Conservation (phyloP, 2,113 vertebrate species). For the Gasterosteus aculeatus region DNA sequence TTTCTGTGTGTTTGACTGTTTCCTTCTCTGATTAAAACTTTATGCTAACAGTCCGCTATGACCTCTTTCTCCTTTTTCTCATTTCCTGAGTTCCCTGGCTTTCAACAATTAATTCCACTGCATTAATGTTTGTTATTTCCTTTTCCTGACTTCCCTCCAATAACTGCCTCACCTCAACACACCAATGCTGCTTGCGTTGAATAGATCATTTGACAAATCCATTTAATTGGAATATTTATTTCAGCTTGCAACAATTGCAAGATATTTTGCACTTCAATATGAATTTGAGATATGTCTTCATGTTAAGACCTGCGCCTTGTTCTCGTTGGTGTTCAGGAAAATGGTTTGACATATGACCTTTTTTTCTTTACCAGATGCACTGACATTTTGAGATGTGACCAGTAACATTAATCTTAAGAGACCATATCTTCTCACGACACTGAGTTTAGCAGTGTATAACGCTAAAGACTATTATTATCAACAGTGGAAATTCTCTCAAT, state of each 20-base stretch:
- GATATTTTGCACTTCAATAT: constrained; percentile 10
- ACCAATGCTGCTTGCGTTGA: not conserved
- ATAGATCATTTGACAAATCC: constrained; percentile 18
- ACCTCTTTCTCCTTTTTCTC: constrained; percentile 61
- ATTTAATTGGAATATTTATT: constrained; percentile 35
- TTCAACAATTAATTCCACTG: constrained; percentile 18
- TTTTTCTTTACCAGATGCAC: constrained; percentile 21
- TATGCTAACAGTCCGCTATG: constrained; percentile 53
- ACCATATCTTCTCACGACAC: constrained; percentile 11
- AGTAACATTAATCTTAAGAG: constrained; percentile 4
- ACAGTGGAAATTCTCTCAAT: constrained; percentile 16
- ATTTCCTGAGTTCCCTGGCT: constrained; percentile 49
- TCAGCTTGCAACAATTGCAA: not conserved
- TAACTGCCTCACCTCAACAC: constrained; percentile 23
- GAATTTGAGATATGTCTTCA: constrained; percentile 18
- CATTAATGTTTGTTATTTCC: constrained; percentile 28
- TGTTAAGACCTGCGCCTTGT: constrained; percentile 28
- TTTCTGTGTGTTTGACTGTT: constrained; percentile 45
- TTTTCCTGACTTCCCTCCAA: constrained; percentile 25
- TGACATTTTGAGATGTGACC: constrained; percentile 29
- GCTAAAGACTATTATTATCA: constrained; percentile 29
- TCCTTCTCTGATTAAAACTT: constrained; percentile 74
- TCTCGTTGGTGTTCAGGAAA: constrained; percentile 21
- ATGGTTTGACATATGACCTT: constrained; percentile 44
- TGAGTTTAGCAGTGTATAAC: constrained; percentile 2